Conservation (phyloP, 1,140 invertebrate species). For the Ips typographus region DNA sequence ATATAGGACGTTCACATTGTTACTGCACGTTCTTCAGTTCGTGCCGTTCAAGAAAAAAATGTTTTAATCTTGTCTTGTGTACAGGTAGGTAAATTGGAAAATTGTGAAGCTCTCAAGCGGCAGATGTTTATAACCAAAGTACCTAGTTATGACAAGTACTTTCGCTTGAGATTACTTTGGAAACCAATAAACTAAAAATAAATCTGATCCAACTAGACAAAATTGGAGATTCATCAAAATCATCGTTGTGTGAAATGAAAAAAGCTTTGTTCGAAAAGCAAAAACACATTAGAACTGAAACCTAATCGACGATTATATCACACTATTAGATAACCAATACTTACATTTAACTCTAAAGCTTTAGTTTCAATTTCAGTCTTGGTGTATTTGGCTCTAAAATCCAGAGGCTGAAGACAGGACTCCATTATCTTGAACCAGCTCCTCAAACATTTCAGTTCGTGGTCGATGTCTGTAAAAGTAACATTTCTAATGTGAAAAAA, state of each 20-base stretch:
- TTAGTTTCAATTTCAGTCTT: constrained; percentile 67
- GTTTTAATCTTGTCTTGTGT: not conserved
- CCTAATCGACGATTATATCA: no score
- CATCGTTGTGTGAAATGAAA: constrained; percentile 21
- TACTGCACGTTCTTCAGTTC: not conserved
- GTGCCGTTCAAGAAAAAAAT: not conserved
- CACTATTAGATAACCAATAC: constrained; percentile 34
- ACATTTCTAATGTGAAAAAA: not conserved
- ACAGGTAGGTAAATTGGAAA: no score
- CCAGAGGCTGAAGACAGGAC: constrained; percentile 64
- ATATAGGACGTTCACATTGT: constrained; percentile 5
- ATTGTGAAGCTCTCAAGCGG: no score
- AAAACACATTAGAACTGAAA: no score
- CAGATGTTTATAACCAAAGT: no score
- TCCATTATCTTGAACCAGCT: constrained; percentile 70
- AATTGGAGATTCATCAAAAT: constrained; percentile 2
- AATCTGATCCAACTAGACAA: not conserved
- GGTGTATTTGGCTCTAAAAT: constrained; percentile 63
- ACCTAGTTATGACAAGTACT: no score
- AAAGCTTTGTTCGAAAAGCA: constrained; percentile 10
- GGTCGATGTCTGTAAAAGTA: constrained; percentile 63
- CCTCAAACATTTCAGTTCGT: constrained; percentile 69
- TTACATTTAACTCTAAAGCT: constrained; percentile 70
- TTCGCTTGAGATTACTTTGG: no score
- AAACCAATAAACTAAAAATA: not conserved